Base-by-base conservation (phyloP, 2,797 vertebrate genomes). In the Botia kubotai region DNA sequence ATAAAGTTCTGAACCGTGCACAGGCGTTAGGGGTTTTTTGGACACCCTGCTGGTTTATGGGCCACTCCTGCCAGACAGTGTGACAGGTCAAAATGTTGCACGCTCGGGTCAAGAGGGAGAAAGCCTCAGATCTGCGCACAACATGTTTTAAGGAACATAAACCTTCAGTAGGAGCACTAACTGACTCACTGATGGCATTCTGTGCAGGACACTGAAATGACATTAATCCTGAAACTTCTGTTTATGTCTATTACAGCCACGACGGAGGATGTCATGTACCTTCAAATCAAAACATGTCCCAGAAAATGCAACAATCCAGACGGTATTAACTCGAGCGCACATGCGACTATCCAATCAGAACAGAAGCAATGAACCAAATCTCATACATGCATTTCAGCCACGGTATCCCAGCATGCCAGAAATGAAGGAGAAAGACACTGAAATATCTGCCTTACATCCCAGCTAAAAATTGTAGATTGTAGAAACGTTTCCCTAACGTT, bases 1-100 rank as follows among this genome's bases (percentile, higher is more conserved):
- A 72, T 84, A 79, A 84, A 84, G 71, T 43, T 19, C 2, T 77
- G 77, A 82, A 69, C 69, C 29, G 68, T 72, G 62, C 60, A 46
- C 36, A 68, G 79, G 63, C 53, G 10, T 69, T 26, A 69, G 66
- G 43, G 53, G 67, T 70, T 69, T 62, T 50, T 60, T 3, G 19
- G 48, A 79, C 52, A 60, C 58, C 50, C 55, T 0, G 13, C 81
- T 57, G 69, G 71, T 85, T 85, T 82, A 82, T 43, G 70, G 72
- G 72, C 72, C 72, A 71, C 76, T 70, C 55, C 23, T 65, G 72
- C 70, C 68, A 72, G 60, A 80, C 48, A 72, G 29, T 79, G 72
- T 66, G 66, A 71, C 39, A 72, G 75, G 80, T 82, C 80, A 79
- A 57, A 71, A 62, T 67, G 80, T 50, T 73, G 60, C 65, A 81